Evolutionary conservation across 1,140 invertebrate species (phyloP).

Genomic region (Linepithema humile): DNA sequence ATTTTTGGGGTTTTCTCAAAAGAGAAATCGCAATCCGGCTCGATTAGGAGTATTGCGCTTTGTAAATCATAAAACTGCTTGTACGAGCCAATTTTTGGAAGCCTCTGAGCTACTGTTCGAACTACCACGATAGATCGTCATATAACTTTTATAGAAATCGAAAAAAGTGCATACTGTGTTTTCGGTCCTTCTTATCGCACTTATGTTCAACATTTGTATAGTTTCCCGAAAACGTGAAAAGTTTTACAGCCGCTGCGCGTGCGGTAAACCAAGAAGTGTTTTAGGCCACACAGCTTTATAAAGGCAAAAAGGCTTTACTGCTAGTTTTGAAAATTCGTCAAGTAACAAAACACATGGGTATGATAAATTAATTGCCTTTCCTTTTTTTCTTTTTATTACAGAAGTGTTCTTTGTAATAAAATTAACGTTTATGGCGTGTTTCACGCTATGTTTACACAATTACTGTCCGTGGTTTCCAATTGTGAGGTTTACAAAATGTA

Average conservation of each 20-base stretch:
- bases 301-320: background rate
- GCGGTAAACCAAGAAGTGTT: constrained; percentile 58
- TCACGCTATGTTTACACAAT: background rate
- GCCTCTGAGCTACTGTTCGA: background rate
- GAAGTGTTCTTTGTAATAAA: background rate
- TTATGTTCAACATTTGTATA: background rate
- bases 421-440: background rate
- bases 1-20: too few species aligned
- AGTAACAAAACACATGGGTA: background rate
- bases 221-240: constrained; percentile 28
- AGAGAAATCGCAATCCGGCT: background rate
- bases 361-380: constrained; percentile 35
- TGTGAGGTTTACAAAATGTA: background rate
- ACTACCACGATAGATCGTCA: background rate
- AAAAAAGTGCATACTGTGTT: constrained; percentile 45
- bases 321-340: background rate
- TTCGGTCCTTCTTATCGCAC: background rate
- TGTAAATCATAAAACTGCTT: constrained; percentile 39
- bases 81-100: background rate
- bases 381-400: background rate
- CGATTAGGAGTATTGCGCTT: background rate
- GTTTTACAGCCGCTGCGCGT: constrained; percentile 42
- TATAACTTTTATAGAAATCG: constrained; percentile 66
- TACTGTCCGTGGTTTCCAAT: background rate
- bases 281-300: constrained; percentile 30